Conservation (phyloP, 1,140 invertebrate species). For the Cydia amplana region DNA sequence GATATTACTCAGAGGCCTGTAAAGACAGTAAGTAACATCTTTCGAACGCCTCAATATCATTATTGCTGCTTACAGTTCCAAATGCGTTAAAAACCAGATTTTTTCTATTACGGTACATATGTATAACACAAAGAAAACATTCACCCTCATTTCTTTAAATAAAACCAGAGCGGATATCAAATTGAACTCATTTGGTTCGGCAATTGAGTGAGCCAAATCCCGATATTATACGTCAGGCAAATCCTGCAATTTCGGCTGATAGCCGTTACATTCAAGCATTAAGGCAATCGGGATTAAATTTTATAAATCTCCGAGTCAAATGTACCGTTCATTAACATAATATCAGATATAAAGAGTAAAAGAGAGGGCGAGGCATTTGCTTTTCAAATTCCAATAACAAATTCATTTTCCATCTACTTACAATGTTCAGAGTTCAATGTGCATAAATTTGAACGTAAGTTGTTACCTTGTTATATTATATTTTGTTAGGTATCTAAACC, state of each 20-base stretch:
- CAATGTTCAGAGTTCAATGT: conserved; percentile 4
- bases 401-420: conserved; percentile 5
- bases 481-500: too few species aligned
- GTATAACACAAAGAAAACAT: background rate
- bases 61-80: too few species aligned
- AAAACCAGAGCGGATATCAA: background rate
- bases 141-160: background rate
- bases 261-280: background rate
- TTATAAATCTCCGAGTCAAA: conserved; percentile 2
- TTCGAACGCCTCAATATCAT: too few species aligned
- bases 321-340: background rate
- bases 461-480: too few species aligned
- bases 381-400: conserved; percentile 19
- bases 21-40: too few species aligned
- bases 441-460: background rate
- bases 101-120: background rate
- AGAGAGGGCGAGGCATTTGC: background rate
- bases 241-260: conserved; percentile 14
- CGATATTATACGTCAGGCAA: background rate
- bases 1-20: too few species aligned
- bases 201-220: background rate
- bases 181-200: background rate
- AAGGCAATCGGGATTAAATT: conserved; percentile 14
- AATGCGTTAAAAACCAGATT: too few species aligned
- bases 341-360: background rate